phyloP scores from a whole-genome alignment of 2,797 vertebrate genomes.

The Phrynocephalus forsythii region DNA sequence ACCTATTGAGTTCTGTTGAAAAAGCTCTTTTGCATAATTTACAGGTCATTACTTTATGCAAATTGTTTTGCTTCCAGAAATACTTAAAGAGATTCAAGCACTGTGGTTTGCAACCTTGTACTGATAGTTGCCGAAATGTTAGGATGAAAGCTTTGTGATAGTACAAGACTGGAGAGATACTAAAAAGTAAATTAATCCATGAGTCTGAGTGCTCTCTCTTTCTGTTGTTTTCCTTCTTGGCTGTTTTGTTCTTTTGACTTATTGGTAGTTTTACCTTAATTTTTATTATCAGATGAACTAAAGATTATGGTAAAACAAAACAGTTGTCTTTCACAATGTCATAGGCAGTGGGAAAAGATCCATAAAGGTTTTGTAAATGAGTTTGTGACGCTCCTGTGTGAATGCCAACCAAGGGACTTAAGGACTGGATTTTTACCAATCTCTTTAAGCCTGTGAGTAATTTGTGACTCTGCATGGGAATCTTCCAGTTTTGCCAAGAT shows the following conservation, averaged over 20 bases:
- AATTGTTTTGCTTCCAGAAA: conserved; percentile 42
- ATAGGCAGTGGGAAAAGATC: background rate
- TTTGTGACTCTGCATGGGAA: background rate
- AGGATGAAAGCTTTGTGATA: conserved; percentile 22
- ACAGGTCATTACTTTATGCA: conserved; percentile 5
- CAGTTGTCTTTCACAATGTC: background rate
- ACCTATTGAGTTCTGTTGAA: conserved; percentile 23
- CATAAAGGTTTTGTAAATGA: background rate
- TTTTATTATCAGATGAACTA: background rate
- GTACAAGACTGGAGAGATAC: background rate
- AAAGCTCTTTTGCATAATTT: conserved; percentile 9
- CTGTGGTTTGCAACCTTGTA: conserved; percentile 17
- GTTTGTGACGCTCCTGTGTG: background rate
- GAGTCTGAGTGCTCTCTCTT: background rate
- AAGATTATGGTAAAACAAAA: background rate
- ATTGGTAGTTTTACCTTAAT: background rate
- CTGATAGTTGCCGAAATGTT: background rate
- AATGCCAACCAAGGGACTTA: background rate
- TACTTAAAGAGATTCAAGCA: background rate
- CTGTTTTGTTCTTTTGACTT: background rate
- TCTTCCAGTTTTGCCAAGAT: background rate
- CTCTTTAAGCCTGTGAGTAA: background rate
- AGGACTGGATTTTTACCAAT: background rate
- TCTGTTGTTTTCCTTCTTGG: background rate
- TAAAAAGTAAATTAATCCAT: background rate